Evolutionary conservation across 2,113 vertebrate genomes (phyloP).

Genomic region (Upupa epops): DNA sequence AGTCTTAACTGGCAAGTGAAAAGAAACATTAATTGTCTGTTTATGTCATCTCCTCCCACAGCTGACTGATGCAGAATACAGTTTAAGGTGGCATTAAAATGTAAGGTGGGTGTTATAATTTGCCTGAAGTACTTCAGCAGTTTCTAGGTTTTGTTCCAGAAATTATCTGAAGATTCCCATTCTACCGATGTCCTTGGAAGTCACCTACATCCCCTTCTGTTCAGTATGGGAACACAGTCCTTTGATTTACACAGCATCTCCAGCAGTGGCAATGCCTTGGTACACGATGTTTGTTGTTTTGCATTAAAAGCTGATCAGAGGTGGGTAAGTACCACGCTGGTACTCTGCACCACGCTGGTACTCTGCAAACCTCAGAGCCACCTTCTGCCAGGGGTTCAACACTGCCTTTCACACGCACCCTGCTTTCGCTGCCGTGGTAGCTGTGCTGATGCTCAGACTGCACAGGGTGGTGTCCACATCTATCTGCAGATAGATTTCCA

Average conservation of each 20-base stretch:
- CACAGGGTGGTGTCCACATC: fast-evolving
- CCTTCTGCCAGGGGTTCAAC: not conserved
- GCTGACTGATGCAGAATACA: conserved; percentile 61
- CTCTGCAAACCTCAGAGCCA: not conserved
- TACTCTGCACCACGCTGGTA: too few species aligned
- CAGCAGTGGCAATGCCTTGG: not conserved
- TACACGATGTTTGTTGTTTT: not conserved
- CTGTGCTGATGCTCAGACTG: not conserved
- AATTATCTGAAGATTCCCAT: conserved; percentile 12
- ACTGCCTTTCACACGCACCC: fast-evolving
- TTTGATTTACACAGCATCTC: not conserved
- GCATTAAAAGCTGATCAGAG: not conserved
- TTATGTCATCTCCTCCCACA: conserved; percentile 70
- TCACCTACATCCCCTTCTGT: conserved; percentile 4
- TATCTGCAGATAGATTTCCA: not conserved
- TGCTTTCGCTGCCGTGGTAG: fast-evolving
- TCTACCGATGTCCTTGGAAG: not conserved
- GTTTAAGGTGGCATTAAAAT: conserved; percentile 60
- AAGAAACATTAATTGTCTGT: conserved; percentile 71
- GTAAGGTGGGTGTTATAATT: conserved; percentile 70
- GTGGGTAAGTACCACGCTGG: not conserved
- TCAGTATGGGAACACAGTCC: not conserved
- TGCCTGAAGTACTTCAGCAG: conserved; percentile 42
- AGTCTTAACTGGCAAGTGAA: conserved; percentile 60
- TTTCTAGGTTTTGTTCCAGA: conserved; percentile 50